Conservation (phyloP, 2,797 vertebrate species). For the Phoeniculus purpureus region DNA sequence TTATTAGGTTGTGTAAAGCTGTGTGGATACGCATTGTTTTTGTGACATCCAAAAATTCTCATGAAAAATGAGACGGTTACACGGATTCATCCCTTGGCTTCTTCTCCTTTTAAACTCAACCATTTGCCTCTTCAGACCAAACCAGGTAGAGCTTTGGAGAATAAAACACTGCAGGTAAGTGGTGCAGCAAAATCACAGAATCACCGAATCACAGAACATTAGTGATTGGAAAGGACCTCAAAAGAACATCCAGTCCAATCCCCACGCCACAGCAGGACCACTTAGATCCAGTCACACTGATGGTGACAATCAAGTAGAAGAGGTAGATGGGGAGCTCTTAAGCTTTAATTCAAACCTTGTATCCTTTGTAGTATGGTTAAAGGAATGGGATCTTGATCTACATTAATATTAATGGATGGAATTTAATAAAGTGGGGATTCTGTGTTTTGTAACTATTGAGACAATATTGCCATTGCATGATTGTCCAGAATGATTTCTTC, state of each 20-base stretch:
- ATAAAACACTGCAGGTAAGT: not conserved
- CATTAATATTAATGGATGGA: not conserved
- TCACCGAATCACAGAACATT: too few relatives aligned
- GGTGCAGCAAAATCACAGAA: not conserved
- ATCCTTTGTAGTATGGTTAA: not conserved
- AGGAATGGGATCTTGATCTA: not conserved
- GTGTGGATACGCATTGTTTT: not conserved
- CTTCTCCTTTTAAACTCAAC: not conserved
- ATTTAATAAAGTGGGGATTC: not conserved
- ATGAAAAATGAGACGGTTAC: not conserved
- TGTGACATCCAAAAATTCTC: not conserved
- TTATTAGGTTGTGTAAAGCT: conserved; percentile 17
- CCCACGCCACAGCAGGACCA: too few relatives aligned
- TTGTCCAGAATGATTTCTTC: not conserved
- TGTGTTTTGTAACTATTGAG: not conserved
- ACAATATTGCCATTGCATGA: not conserved
- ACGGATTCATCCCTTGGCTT: not conserved
- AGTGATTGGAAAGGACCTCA: too few relatives aligned
- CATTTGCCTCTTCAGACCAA: not conserved
- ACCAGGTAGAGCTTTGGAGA: not conserved
- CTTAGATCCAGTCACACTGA: not conserved
- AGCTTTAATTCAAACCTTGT: not conserved
- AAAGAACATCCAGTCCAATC: too few relatives aligned
- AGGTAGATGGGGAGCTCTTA: not conserved
- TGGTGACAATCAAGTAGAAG: not conserved